A percentile compares a stretch with the other conserved stretches of the same genome.
phyloP scores from a whole-genome alignment of 1,140 invertebrate genomes.

The Eciton burchellii region DNA sequence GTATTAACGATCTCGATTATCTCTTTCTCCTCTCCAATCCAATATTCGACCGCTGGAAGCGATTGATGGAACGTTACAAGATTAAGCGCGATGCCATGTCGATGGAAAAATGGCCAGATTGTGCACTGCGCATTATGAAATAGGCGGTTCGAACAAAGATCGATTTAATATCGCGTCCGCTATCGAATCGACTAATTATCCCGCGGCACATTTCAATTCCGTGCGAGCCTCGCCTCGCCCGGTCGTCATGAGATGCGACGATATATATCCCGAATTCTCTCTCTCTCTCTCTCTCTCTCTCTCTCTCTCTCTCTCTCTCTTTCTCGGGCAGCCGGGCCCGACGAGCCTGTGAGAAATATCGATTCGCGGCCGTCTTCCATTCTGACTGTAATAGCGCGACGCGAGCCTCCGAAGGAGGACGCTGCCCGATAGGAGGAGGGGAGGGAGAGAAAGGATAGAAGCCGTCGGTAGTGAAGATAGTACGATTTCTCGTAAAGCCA shows the following conservation, averaged over 20 bases:
- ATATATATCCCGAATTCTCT: constrained; percentile 36
- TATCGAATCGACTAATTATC: constrained; percentile 3
- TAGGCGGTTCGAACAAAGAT: not conserved
- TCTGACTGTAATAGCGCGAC: constrained; percentile 68
- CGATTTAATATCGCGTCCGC: not conserved
- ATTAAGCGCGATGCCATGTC: no score
- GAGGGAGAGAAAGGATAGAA: constrained; percentile 52
- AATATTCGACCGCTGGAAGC: no score
- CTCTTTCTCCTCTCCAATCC: no score
- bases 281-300: no score
- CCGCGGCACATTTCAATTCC: not conserved
- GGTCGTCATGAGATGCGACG: constrained; percentile 2
- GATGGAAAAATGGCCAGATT: no score
- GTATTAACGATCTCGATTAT: no score
- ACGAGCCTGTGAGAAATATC: constrained; percentile 68
- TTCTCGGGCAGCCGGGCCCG: constrained; percentile 32
- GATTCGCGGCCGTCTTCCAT: constrained; percentile 73
- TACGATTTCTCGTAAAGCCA: constrained; percentile 79
- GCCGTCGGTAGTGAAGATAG: constrained; percentile 74
- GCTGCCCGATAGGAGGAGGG: constrained; percentile 63
- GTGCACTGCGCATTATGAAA: not conserved
- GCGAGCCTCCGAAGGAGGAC: constrained; percentile 64
- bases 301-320: no score
- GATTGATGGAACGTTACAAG: no score
- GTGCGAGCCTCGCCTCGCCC: not conserved